Evolutionary conservation across 2,888 invertebrate genomes (phyloP).

Genomic region (Entomobrya multifasciata): DNA sequence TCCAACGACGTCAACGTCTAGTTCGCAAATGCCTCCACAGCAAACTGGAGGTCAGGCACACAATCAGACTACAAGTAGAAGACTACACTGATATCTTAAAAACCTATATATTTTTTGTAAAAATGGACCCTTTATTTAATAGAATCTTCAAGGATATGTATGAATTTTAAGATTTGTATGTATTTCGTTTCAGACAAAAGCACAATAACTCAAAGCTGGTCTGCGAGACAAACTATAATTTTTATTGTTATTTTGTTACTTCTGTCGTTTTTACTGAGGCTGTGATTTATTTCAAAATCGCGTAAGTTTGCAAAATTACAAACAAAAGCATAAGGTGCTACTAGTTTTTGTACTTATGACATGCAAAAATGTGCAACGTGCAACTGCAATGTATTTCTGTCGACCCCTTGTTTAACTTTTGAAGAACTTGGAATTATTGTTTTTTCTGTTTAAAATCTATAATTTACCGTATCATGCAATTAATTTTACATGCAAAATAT

Average conservation of each 20-base stretch:
- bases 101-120: too few species aligned
- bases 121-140: too few species aligned
- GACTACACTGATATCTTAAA: conserved; percentile 42
- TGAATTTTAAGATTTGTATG: conserved; percentile 14
- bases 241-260: conserved; percentile 56
- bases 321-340: too few species aligned
- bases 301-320: neutral
- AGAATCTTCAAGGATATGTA: too few species aligned
- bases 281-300: conserved; percentile 3
- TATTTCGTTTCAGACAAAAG: conserved; percentile 51
- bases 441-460: too few species aligned
- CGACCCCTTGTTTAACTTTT: too few species aligned
- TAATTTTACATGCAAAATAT: too few species aligned
- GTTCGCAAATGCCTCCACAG: conserved; percentile 19
- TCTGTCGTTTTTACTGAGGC: conserved; percentile 43
- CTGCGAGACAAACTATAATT: conserved; percentile 49
- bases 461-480: too few species aligned
- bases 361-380: too few species aligned
- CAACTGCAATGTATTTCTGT: too few species aligned
- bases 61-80: conserved; percentile 60
- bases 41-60: conserved; percentile 51
- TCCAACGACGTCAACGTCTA: conserved; percentile 47
- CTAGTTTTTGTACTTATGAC: neutral
- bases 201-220: conserved; percentile 26
- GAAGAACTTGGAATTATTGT: too few species aligned